Percentiles rank a stretch among this genome's conserved stretches.
phyloP scores from a whole-genome alignment of 2,888 invertebrate species.

The Epicampocera succincta region DNA sequence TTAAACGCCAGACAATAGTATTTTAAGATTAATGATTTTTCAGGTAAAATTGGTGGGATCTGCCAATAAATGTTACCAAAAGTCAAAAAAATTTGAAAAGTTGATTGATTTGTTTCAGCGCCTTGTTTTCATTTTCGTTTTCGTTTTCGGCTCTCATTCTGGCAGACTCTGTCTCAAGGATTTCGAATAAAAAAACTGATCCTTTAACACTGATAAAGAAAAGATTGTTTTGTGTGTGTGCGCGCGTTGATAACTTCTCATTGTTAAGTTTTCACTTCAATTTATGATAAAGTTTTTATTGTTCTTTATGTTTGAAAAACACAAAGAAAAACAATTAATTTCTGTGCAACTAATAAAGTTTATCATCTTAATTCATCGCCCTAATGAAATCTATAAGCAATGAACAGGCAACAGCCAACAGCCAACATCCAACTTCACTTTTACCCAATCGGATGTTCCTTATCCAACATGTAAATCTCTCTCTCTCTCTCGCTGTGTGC shows the following conservation, averaged over 20 bases:
- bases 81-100: conserved; percentile 47
- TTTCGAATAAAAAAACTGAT: conserved; percentile 41
- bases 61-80: conserved; percentile 19
- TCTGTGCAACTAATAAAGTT: conserved; percentile 30
- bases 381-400: conserved; percentile 50
- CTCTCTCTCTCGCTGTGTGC: too few species aligned
- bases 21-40: conserved; percentile 41
- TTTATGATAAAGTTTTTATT: neutral
- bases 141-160: neutral
- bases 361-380: conserved; percentile 51
- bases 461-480: conserved; percentile 62
- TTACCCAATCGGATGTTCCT: conserved; percentile 51
- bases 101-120: conserved; percentile 68
- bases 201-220: conserved; percentile 58
- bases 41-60: conserved; percentile 50
- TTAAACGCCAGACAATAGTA: conserved; percentile 41
- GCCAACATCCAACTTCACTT: conserved; percentile 17
- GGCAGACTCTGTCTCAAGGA: conserved; percentile 41
- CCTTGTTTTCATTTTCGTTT: conserved; percentile 40
- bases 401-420: conserved; percentile 13
- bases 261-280: conserved; percentile 30
- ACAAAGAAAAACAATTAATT: conserved; percentile 27
- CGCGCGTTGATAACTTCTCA: neutral
- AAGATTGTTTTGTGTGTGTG: neutral
- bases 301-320: conserved; percentile 22